Conservation (phyloP, 2,888 invertebrate species). For the Papilio elwesi region DNA sequence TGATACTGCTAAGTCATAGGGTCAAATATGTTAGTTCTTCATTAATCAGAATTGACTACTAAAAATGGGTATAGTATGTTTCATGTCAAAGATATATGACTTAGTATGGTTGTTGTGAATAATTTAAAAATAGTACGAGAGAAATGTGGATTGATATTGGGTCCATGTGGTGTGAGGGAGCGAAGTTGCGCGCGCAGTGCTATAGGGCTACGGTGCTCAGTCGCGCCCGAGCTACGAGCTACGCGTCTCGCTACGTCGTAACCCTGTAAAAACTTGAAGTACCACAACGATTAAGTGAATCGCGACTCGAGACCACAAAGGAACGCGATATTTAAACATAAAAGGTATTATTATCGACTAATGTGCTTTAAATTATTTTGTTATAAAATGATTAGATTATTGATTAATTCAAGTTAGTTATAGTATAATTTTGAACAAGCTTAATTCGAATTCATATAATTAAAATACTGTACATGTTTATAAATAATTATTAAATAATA, state of each 20-base stretch:
- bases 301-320: slow-evolving; percentile 45
- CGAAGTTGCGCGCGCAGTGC: slow-evolving; percentile 80
- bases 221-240: slow-evolving; percentile 71
- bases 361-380: not conserved
- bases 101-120: slow-evolving; percentile 62
- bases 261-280: slow-evolving; percentile 49
- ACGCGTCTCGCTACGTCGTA: slow-evolving; percentile 71
- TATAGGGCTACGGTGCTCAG: slow-evolving; percentile 71
- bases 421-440: not conserved
- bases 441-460: not conserved
- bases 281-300: slow-evolving; percentile 46
- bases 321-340: slow-evolving; percentile 23
- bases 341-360: slow-evolving; percentile 30
- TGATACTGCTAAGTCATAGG: not conserved
- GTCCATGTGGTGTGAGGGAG: slow-evolving; percentile 72
- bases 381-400: not conserved
- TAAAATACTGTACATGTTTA: not conserved
- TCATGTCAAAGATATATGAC: slow-evolving; percentile 49
- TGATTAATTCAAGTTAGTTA: slow-evolving; percentile 3
- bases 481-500: not conserved
- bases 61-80: not conserved
- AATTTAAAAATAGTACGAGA: slow-evolving; percentile 65
- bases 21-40: not conserved
- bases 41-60: not conserved
- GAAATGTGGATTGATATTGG: slow-evolving; percentile 77